phyloP scores from a whole-genome alignment of 2,797 vertebrate species.

The Periophthalmus magnuspinnatus region DNA sequence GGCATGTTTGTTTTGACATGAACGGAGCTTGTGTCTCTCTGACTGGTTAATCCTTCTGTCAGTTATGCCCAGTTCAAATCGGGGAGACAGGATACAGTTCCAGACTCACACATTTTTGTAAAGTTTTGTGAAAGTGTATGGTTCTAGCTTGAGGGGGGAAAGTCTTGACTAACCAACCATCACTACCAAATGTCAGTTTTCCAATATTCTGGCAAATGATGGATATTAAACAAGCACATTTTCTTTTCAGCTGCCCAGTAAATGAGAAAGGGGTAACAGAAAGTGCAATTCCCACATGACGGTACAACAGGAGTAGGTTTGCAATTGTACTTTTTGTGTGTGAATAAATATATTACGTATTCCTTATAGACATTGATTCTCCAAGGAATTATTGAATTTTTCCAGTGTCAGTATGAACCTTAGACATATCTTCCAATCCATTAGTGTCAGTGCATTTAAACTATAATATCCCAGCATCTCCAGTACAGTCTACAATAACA shows the following conservation, averaged over 20 bases:
- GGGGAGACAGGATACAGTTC: no score
- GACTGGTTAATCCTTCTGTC: no score
- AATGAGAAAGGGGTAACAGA: no score
- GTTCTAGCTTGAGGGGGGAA: no score
- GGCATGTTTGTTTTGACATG: no score
- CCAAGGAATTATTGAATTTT: background rate
- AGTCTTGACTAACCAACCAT: background rate
- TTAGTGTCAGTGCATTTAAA: constrained; percentile 31
- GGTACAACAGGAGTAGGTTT: constrained; percentile 1
- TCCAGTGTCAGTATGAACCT: background rate
- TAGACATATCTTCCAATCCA: background rate
- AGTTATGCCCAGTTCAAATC: no score
- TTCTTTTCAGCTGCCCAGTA: no score
- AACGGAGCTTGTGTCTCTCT: no score
- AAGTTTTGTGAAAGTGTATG: no score
- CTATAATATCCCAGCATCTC: constrained; percentile 16
- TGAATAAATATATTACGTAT: background rate
- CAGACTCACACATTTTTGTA: no score
- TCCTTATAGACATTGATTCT: background rate
- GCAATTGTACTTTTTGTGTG: background rate
- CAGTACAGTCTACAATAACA: constrained; percentile 24
- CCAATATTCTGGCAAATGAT: background rate
- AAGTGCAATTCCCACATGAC: background rate
- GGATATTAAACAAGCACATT: no score
- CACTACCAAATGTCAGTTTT: background rate